Percentiles rank a stretch among this genome's conserved stretches.
Conservation (phyloP, 2,888 invertebrate genomes). For the Andrena praecox region DNA sequence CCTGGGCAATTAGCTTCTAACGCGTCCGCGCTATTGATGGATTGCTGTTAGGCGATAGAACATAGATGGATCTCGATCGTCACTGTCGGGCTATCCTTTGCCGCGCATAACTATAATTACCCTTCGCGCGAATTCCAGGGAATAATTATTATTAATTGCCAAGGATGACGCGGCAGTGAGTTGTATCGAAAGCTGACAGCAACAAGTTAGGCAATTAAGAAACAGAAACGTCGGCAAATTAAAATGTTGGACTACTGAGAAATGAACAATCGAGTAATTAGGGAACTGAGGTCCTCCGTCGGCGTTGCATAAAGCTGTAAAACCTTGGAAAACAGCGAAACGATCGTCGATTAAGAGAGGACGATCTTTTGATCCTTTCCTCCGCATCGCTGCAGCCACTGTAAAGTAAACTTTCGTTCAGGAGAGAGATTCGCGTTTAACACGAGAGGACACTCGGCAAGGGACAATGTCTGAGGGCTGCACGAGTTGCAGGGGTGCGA, state of each 20-base stretch:
- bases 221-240: too few relatives aligned
- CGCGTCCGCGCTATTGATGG: conserved; percentile 37
- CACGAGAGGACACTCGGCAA: conserved; percentile 33
- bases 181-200: neutral
- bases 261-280: too few relatives aligned
- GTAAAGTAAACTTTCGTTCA: conserved; percentile 20
- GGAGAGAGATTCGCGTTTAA: conserved; percentile 15
- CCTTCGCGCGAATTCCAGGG: too few relatives aligned
- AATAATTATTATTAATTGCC: neutral
- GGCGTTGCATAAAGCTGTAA: too few relatives aligned
- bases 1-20: conserved; percentile 46
- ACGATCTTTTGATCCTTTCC: too few relatives aligned
- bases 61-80: neutral
- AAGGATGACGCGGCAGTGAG: too few relatives aligned
- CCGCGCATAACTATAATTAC: neutral
- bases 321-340: too few relatives aligned
- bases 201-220: neutral
- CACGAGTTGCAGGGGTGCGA: conserved; percentile 80
- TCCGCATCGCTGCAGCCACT: neutral
- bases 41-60: conserved; percentile 1
- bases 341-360: neutral
- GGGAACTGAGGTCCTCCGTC: too few relatives aligned
- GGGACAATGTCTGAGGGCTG: conserved; percentile 81
- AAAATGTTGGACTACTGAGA: too few relatives aligned
- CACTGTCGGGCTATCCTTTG: neutral